Evolutionary conservation across 2,888 invertebrate species (phyloP).

Genomic region (Acholoe squamosa): DNA sequence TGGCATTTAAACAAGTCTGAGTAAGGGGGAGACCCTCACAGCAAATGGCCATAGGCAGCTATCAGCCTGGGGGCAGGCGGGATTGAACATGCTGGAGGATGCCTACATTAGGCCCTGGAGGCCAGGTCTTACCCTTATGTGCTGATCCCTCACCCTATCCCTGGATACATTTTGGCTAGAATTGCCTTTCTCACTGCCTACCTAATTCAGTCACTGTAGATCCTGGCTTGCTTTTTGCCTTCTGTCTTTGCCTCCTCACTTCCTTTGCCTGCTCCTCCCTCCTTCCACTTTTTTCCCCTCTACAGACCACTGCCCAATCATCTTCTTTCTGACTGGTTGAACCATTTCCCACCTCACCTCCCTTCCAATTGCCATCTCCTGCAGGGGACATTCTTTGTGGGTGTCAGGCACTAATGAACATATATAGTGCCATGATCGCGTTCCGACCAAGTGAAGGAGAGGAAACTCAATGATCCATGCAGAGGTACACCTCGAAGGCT

Average conservation of each 20-base stretch:
- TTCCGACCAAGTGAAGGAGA: not conserved
- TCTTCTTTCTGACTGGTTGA: too few species aligned
- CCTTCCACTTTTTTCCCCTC: too few species aligned
- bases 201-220: too few species aligned
- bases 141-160: not conserved
- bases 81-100: not conserved
- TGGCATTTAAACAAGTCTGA: constrained; percentile 41
- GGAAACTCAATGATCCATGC: not conserved
- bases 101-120: not conserved
- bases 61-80: constrained; percentile 26
- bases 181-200: too few species aligned
- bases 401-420: too few species aligned
- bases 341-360: too few species aligned
- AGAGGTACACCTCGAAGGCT: too few species aligned
- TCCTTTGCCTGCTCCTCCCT: too few species aligned
- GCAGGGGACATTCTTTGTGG: too few species aligned
- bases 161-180: not conserved
- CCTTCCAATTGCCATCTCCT: not conserved
- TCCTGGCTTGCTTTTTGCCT: too few species aligned
- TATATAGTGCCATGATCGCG: not conserved
- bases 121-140: not conserved
- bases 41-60: constrained; percentile 19
- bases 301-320: too few species aligned
- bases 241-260: too few species aligned
- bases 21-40: not conserved